These are phyloP conservation scores for Phoenicopterus ruber DNA, from an alignment of 2,113 vertebrate species.

Conservation along the genomic window DNA sequence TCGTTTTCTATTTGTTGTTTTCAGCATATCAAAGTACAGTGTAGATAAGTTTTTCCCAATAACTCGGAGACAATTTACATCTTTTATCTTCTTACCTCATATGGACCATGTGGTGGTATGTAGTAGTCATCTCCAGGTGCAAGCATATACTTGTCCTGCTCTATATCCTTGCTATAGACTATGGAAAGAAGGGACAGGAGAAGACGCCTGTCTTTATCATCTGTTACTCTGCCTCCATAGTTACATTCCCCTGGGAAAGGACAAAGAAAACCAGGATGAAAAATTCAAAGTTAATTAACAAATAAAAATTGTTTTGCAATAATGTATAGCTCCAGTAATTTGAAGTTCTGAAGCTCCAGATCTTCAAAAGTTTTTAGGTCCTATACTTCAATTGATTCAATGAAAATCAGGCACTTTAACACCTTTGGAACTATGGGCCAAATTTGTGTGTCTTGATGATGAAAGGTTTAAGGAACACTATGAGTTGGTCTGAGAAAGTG, in stretches of 20 bases:
- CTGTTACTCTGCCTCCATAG: constrained; percentile 93
- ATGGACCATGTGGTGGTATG: constrained; percentile 80
- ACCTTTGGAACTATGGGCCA: neutral
- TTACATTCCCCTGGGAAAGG: constrained; percentile 87
- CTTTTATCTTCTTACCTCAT: constrained; percentile 76
- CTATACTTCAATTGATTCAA: neutral
- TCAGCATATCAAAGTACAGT: neutral
- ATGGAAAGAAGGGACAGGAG: constrained; percentile 87
- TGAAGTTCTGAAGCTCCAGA: neutral
- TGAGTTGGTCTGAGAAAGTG: neutral
- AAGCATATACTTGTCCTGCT: constrained; percentile 79
- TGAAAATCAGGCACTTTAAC: neutral
- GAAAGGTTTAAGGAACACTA: neutral
- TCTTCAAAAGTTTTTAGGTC: neutral
- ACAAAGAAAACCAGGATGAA: neutral
- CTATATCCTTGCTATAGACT: constrained; percentile 83
- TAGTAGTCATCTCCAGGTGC: constrained; percentile 81
- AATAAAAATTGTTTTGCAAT: neutral
- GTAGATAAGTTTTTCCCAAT: neutral
- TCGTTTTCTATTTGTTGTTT: neutral
- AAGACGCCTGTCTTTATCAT: constrained; percentile 92
- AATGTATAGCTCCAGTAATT: neutral
- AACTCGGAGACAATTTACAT: neutral
- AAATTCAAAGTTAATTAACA: neutral
- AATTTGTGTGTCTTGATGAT: neutral